Evolutionary conservation across 2,888 invertebrate genomes (phyloP).

Genomic region (Euphydryas editha): DNA sequence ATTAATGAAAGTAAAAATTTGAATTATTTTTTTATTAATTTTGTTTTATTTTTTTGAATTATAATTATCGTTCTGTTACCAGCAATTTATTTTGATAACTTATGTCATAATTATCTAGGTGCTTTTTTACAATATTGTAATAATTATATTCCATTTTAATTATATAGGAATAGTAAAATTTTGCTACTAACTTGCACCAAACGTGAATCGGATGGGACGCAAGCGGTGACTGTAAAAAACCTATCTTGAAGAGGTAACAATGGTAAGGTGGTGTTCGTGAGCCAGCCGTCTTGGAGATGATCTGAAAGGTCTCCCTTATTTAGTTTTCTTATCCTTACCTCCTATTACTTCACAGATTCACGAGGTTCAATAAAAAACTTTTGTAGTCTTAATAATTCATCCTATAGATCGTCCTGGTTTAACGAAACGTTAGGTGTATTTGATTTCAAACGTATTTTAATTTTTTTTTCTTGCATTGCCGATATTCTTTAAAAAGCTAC

Average conservation of each 20-base stretch:
- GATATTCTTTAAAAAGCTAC: background rate
- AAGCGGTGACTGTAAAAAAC: slow-evolving; percentile 57
- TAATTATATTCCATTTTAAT: background rate
- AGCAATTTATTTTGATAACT: too few species aligned
- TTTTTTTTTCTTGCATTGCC: too few species aligned
- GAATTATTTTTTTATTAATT: too few species aligned
- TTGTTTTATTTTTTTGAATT: too few species aligned
- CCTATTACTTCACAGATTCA: slow-evolving; percentile 23
- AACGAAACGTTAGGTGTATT: background rate
- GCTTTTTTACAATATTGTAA: background rate
- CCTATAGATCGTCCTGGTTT: background rate
- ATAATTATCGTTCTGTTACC: too few species aligned
- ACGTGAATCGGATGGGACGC: slow-evolving; percentile 47
- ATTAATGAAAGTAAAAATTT: too few species aligned
- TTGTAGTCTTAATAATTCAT: slow-evolving; percentile 13
- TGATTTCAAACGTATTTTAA: background rate
- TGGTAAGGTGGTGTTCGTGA: slow-evolving; percentile 57
- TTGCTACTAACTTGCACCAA: slow-evolving; percentile 44
- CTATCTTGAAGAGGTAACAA: slow-evolving; percentile 67
- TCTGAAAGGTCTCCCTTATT: slow-evolving; percentile 53
- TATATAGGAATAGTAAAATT: background rate
- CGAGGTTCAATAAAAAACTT: slow-evolving; percentile 12
- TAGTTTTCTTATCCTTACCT: slow-evolving; percentile 52
- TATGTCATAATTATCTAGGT: too few species aligned
- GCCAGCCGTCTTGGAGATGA: slow-evolving; percentile 51